Percentiles rank a stretch among this genome's conserved stretches.
Evolutionary conservation across 2,888 invertebrate species (phyloP).

Genomic region (Acleris cristana): DNA sequence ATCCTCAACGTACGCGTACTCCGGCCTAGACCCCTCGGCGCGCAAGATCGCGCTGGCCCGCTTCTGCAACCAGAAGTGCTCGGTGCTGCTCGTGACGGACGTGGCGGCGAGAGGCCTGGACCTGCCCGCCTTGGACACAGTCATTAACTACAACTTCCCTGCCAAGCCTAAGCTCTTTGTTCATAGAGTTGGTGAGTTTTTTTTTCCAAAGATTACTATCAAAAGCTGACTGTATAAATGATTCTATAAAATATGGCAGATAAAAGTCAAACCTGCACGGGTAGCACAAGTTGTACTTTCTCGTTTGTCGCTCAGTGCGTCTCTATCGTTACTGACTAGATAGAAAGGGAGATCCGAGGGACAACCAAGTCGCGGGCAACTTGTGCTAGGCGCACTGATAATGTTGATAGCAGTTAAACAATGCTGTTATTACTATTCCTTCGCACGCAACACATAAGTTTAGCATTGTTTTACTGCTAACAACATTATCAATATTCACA

Average conservation of each 20-base stretch:
- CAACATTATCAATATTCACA: too few relatives aligned
- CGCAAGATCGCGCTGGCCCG: constrained; percentile 97
- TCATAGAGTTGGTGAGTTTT: constrained; percentile 96
- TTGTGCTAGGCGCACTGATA: too few relatives aligned
- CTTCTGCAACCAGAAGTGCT: constrained; percentile 91
- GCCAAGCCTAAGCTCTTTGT: constrained; percentile 98
- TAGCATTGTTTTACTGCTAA: too few relatives aligned
- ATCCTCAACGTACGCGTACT: constrained; percentile 95
- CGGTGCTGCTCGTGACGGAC: constrained; percentile 97
- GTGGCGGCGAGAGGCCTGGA: constrained; percentile 99
- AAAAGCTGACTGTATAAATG: background rate
- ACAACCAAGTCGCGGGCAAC: too few relatives aligned
- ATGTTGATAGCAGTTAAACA: too few relatives aligned
- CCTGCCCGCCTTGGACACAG: constrained; percentile 97
- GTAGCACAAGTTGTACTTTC: too few relatives aligned
- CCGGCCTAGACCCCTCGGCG: constrained; percentile 96
- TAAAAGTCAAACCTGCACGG: background rate
- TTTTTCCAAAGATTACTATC: background rate
- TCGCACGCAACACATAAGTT: too few relatives aligned
- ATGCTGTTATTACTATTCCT: too few relatives aligned
- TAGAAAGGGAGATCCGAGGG: too few relatives aligned
- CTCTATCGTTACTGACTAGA: too few relatives aligned
- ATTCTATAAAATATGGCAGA: too few relatives aligned
- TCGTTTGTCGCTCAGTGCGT: too few relatives aligned
- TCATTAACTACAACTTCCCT: constrained; percentile 98